Conservation (phyloP, 2,888 invertebrate species). For the Physocephala rufipes region DNA sequence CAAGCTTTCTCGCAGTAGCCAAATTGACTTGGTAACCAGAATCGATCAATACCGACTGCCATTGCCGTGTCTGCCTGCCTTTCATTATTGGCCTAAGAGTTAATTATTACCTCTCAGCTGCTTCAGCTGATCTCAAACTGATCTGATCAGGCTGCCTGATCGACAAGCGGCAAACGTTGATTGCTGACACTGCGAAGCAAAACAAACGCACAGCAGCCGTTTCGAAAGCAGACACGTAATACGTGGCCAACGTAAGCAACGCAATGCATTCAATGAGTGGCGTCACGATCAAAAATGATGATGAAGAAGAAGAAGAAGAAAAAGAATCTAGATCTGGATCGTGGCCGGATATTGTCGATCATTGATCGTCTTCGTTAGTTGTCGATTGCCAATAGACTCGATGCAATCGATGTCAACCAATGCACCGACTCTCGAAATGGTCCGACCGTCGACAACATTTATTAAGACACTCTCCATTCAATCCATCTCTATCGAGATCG, state of each 20-base stretch:
- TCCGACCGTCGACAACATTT: not conserved
- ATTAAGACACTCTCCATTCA: not conserved
- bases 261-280: too few species aligned
- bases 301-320: too few species aligned
- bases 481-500: not conserved
- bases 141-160: conserved; percentile 25
- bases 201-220: conserved; percentile 21
- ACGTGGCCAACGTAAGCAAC: conserved; percentile 18
- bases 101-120: conserved; percentile 30
- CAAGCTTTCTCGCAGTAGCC: not conserved
- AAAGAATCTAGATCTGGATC: conserved; percentile 17
- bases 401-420: conserved; percentile 2
- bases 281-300: too few species aligned
- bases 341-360: conserved; percentile 21
- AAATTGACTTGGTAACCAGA: not conserved
- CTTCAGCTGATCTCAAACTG: conserved; percentile 23
- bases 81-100: conserved; percentile 2
- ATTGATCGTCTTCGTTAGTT: not conserved
- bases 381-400: not conserved
- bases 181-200: conserved; percentile 12
- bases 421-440: not conserved
- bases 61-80: not conserved
- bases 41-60: not conserved
- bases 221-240: conserved; percentile 5
- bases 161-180: not conserved